These are phyloP conservation scores for Pterocles gutturalis DNA, from an alignment of 2,113 vertebrate genomes.

Conservation along the genomic window DNA sequence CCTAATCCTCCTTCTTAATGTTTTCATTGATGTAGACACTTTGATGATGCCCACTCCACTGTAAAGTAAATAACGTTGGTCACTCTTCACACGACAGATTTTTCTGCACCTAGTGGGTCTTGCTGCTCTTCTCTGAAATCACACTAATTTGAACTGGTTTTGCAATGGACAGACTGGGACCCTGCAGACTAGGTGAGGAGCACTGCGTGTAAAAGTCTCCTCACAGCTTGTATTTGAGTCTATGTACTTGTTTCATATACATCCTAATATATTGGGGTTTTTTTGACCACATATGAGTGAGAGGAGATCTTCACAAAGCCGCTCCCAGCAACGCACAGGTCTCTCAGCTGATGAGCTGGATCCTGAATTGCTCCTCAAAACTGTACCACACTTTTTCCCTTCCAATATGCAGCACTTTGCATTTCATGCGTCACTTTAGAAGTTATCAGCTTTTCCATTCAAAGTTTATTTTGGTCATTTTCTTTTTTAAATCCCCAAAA, in stretches of 20 bases:
- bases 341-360: neutral
- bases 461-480: constrained; percentile 13
- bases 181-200: neutral
- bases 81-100: neutral
- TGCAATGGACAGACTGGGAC: neutral
- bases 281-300: neutral
- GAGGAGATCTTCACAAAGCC: neutral
- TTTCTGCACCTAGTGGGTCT: neutral
- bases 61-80: neutral
- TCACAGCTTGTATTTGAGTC: neutral
- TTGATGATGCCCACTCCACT: neutral
- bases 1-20: neutral
- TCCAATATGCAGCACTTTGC: neutral
- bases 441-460: neutral
- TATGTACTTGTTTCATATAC: neutral
- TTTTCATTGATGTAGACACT: neutral
- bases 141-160: neutral
- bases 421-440: neutral
- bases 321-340: neutral
- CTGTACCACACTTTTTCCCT: neutral
- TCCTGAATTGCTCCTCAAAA: neutral
- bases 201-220: neutral
- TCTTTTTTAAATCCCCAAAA: constrained; percentile 8
- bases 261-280: neutral
- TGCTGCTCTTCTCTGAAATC: neutral